Evolutionary conservation across 2,888 invertebrate genomes (phyloP).

Genomic region (Limenitis camilla): DNA sequence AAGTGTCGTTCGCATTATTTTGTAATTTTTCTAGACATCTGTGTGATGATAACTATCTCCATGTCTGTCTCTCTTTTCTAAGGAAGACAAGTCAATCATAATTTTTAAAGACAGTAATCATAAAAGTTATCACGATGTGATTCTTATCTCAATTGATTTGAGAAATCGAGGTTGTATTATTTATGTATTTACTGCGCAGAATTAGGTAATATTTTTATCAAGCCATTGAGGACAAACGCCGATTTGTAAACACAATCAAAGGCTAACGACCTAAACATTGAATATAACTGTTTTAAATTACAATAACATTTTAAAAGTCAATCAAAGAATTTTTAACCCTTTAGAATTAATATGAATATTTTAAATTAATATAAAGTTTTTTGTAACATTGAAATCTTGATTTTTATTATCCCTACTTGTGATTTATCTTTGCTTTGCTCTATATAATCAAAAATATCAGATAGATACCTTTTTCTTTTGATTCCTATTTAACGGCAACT

Average conservation of each 20-base stretch:
- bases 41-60: no score
- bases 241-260: slow-evolving; percentile 15
- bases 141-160: slow-evolving; percentile 31
- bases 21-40: no score
- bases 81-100: not conserved
- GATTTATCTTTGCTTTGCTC: no score
- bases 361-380: not conserved
- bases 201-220: slow-evolving; percentile 12
- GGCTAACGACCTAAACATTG: slow-evolving; percentile 20
- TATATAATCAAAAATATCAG: no score
- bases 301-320: slow-evolving; percentile 25
- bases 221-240: slow-evolving; percentile 16
- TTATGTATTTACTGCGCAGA: slow-evolving; percentile 1
- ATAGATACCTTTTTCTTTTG: no score
- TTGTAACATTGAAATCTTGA: no score
- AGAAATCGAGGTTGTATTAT: slow-evolving; percentile 28
- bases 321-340: slow-evolving; percentile 15
- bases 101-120: slow-evolving; percentile 24
- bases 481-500: no score
- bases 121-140: slow-evolving; percentile 32
- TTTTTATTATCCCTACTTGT: no score
- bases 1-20: no score
- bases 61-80: no score
- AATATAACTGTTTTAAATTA: slow-evolving; percentile 22
- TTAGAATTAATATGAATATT: not conserved